Conservation (phyloP, 2,113 vertebrate genomes). For the Hylia prasina region DNA sequence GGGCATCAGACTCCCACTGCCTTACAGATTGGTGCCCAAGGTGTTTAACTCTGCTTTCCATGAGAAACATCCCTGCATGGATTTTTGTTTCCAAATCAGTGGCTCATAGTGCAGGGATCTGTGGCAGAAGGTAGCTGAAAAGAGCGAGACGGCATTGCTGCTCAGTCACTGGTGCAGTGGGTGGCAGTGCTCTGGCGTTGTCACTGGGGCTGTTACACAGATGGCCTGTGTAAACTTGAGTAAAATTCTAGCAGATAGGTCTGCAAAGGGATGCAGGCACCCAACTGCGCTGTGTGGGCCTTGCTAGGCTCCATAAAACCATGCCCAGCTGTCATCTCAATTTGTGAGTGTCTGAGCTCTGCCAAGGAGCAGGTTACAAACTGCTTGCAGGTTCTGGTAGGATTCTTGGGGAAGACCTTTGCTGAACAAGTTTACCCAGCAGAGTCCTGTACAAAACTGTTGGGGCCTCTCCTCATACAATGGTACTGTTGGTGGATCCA, state of each 20-base stretch:
- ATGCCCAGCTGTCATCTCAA: neutral
- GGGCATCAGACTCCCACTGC: neutral
- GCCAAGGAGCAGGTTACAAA: neutral
- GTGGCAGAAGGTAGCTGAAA: neutral
- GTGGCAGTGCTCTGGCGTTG: neutral
- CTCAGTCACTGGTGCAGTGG: neutral
- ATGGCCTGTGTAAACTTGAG: slow-evolving; percentile 16
- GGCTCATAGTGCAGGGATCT: neutral
- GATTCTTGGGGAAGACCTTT: neutral
- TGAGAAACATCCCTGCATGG: neutral
- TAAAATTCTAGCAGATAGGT: slow-evolving; percentile 4
- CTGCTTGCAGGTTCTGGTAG: neutral
- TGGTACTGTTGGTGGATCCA: neutral
- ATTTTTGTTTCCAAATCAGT: neutral
- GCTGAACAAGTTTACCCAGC: neutral
- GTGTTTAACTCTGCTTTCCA: neutral
- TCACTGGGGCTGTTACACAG: slow-evolving; percentile 10
- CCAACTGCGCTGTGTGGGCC: neutral
- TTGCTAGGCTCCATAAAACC: slow-evolving; percentile 30
- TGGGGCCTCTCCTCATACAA: neutral
- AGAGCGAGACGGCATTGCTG: neutral
- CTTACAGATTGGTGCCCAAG: neutral
- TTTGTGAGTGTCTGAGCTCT: neutral
- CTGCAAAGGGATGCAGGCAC: neutral
- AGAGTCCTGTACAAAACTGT: neutral